A percentile compares a stretch with the other conserved stretches of the same genome.
These are phyloP conservation scores for Cossypha heuglini DNA, from an alignment of 2,797 vertebrate species.

Conservation along the genomic window DNA sequence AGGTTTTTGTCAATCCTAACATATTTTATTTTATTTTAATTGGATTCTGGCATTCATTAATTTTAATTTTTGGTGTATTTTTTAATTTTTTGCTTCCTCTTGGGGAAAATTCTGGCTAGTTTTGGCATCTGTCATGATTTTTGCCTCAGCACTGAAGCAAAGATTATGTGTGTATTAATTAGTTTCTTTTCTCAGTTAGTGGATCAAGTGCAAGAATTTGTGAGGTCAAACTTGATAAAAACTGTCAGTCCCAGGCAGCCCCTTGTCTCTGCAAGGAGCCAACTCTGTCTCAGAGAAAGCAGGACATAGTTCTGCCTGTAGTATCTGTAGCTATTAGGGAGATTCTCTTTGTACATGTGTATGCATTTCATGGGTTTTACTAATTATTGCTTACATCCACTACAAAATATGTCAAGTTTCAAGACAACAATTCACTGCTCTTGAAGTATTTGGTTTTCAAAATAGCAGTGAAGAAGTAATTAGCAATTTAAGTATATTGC, in stretches of 20 bases:
- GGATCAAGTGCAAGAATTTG: neutral
- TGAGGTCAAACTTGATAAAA: neutral
- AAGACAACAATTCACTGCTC: neutral
- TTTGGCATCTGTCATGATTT: neutral
- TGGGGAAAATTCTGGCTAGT: neutral
- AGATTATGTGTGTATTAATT: neutral
- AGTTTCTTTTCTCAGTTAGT: neutral
- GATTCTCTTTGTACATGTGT: neutral
- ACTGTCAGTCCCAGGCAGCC: neutral
- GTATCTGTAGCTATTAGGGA: neutral
- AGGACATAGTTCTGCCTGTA: neutral
- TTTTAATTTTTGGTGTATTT: neutral
- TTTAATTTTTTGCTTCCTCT: rapidly evolving
- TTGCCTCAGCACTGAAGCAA: neutral
- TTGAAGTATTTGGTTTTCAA: neutral
- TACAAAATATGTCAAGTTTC: neutral
- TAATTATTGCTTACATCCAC: neutral
- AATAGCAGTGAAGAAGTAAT: neutral
- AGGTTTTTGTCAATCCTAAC: neutral
- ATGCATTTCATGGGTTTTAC: neutral
- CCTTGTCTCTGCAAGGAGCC: neutral
- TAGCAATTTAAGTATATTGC: neutral
- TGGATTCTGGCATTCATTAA: neutral
- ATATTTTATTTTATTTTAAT: neutral
- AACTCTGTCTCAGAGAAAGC: neutral